Evolutionary conservation across 2,797 vertebrate species (phyloP), one percentile per base, ranked within the genome.

Genomic region (Setipinna tenuifilis): DNA sequence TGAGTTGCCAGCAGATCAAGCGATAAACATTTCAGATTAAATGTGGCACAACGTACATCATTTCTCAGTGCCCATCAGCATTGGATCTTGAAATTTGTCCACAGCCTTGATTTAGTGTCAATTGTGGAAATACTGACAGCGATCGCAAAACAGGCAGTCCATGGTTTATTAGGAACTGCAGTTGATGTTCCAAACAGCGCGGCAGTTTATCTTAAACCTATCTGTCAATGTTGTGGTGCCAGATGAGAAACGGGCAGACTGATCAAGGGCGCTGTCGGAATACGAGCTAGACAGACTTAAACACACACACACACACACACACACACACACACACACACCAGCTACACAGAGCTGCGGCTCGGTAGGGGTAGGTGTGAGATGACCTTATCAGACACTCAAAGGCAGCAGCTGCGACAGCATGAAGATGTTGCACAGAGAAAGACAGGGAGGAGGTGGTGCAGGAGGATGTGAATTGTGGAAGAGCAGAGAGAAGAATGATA

Each of bases 211-310:
- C 68, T 75, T 14, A 4, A 31, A 71, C 25, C 25, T 28, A 71
- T 71, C 16, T 28, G 65, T 12, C 25, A 12, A 11, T 9, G 65
- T 17, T 2, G 65, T 16, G 65, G 28, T n/a, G 28, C 14, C 31
- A 7, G 14, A 41, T 75, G 68, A 75, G 17, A 75, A 17, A 75
- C 28, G 25, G 28, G 10, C 31, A 16, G 50, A 54, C 50, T 35
- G 28, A 17, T 75, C 68, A 75, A 75, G 68, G 68, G 28, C 31
- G 16, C 68, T 75, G 68, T 65, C 61, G 23, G 61, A 65, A n/a
- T 19, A 41, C 41, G 31, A 80, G 75, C 16, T 46, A 19, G 10
- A 28, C 65, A 71, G 25, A 71, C 2, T 54, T 54, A 54, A 54
- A 54, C 50, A 54, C 50, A 54, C 50, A 54, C 50, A 54, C 2